These are phyloP conservation scores for Dryobotodes eremita DNA, from an alignment of 2,888 invertebrate genomes.

Conservation along the genomic window DNA sequence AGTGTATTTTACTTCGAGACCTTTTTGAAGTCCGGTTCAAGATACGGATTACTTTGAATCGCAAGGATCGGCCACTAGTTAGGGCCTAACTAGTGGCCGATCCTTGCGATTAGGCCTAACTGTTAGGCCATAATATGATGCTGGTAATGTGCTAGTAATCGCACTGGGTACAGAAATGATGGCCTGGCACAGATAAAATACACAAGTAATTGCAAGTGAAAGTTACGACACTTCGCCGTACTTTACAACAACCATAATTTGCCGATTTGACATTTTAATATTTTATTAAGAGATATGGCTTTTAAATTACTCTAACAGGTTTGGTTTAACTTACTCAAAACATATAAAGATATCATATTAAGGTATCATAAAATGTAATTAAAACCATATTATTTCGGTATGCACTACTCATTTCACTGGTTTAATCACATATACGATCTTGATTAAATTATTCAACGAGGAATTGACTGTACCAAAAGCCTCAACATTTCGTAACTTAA, in stretches of 20 bases:
- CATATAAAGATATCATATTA: constrained; percentile 2
- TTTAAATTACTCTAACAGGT: constrained; percentile 26
- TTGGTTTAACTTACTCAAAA: constrained; percentile 11
- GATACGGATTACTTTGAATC: not conserved
- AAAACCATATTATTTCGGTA: not conserved
- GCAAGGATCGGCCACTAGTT: too few relatives aligned
- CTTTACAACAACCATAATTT: constrained; percentile 44
- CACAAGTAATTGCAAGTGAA: constrained; percentile 28
- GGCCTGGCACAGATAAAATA: constrained; percentile 22
- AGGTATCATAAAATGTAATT: constrained; percentile 6
- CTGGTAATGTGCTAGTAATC: not conserved
- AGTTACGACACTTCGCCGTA: constrained; percentile 33
- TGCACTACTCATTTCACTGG: not conserved
- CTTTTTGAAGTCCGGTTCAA: not conserved
- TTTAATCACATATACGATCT: not conserved
- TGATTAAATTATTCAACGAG: not conserved
- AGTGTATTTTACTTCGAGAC: not conserved
- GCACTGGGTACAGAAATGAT: constrained; percentile 11
- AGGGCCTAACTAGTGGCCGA: too few relatives aligned
- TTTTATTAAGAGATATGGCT: constrained; percentile 41
- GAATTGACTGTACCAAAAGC: not conserved
- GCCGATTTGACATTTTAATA: constrained; percentile 51
- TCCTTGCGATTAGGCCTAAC: not conserved
- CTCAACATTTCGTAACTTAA: not conserved
- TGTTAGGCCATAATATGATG: too few relatives aligned